Percentiles rank a stretch among this genome's conserved stretches.
Evolutionary conservation across 1,140 invertebrate genomes (phyloP).

Genomic region (Drosophila sechellia): DNA sequence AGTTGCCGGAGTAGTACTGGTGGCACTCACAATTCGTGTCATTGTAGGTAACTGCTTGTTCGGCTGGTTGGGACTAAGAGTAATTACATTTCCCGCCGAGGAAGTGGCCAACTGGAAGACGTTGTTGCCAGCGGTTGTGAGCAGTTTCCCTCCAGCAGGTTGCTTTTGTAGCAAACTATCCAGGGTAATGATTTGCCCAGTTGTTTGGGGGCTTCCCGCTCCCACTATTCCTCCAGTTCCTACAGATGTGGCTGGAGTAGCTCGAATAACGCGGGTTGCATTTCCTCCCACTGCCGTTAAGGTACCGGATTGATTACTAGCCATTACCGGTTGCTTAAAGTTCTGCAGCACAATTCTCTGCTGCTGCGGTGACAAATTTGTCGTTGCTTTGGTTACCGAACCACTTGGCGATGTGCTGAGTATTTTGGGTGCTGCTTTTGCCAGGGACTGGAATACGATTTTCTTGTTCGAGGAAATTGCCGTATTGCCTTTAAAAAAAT

Average conservation of each 20-base stretch:
- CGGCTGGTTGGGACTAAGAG: conserved; percentile 35
- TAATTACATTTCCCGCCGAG: conserved; percentile 57
- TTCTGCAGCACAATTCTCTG: conserved; percentile 84
- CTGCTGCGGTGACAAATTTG: conserved; percentile 70
- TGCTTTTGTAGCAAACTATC: conserved; percentile 88
- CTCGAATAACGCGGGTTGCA: conserved; percentile 53
- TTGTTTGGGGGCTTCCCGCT: conserved; percentile 59
- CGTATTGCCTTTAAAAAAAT: conserved; percentile 58
- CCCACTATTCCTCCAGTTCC: conserved; percentile 13
- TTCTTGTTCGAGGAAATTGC: conserved; percentile 77
- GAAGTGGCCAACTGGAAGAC: conserved; percentile 57
- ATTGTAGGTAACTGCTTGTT: conserved; percentile 72
- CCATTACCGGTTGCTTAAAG: conserved; percentile 64
- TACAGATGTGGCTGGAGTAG: conserved; percentile 34
- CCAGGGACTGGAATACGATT: conserved; percentile 68
- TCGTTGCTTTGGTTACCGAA: conserved; percentile 10
- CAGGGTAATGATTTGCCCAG: conserved; percentile 88
- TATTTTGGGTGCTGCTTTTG: conserved; percentile 66
- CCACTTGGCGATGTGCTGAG: conserved; percentile 51
- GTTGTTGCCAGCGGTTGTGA: conserved; percentile 45
- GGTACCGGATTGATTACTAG: neutral
- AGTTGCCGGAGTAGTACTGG: conserved; percentile 1
- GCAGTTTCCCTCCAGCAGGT: conserved; percentile 28
- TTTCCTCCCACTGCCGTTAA: conserved; percentile 14
- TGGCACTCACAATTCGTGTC: conserved; percentile 80